Percentiles rank a stretch among this genome's conserved stretches.
These are phyloP conservation scores for Sebastes diploproa DNA, from an alignment of 2,797 vertebrate genomes.

Conservation along the genomic window DNA sequence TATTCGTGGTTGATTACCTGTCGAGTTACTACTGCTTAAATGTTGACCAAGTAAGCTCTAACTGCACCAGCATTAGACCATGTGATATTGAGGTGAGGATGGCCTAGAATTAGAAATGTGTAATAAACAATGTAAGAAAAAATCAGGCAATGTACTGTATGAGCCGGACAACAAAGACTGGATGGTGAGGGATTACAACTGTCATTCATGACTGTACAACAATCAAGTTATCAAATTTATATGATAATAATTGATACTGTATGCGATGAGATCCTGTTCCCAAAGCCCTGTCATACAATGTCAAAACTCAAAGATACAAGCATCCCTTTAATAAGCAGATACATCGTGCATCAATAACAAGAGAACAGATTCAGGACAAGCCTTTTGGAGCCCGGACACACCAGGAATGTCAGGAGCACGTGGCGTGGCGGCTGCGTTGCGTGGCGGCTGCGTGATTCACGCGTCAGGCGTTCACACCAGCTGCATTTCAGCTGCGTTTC, in stretches of 20 bases:
- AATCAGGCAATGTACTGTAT: neutral
- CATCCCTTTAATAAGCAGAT: neutral
- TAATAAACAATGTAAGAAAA: neutral
- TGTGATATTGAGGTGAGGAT: neutral
- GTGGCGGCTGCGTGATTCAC: too few relatives aligned
- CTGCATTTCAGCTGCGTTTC: too few relatives aligned
- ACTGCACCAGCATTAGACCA: neutral
- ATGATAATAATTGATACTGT: neutral
- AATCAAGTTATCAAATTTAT: neutral
- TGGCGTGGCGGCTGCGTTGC: too few relatives aligned
- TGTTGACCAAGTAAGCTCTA: neutral
- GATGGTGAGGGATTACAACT: neutral
- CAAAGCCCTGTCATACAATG: conserved; percentile 6
- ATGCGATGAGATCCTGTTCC: neutral
- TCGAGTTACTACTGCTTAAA: neutral
- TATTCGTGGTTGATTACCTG: neutral
- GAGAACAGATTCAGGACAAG: neutral
- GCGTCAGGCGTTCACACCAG: too few relatives aligned
- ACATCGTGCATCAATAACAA: neutral
- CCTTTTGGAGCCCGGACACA: neutral
- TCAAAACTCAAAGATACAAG: neutral
- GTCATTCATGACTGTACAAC: neutral
- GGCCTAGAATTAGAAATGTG: neutral
- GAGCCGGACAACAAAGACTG: neutral
- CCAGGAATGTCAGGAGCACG: too few relatives aligned